Base-by-base conservation (phyloP, 1,140 invertebrate genomes). In the Rhagoletis pomonella region DNA sequence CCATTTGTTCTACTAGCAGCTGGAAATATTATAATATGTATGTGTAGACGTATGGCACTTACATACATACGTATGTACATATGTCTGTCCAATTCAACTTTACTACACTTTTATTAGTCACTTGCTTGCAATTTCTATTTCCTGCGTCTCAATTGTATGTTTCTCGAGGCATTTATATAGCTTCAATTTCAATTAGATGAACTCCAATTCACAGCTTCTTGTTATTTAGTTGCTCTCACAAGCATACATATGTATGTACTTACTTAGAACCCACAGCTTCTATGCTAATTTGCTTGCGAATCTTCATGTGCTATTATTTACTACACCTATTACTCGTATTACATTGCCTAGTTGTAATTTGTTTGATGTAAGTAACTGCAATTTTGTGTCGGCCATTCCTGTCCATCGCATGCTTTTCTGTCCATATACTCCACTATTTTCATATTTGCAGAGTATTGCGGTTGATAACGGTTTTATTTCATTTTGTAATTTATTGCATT, bases 401-500 rank as follows among this genome's bases (percentile, higher is more conserved):
- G 14, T 50, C 12, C 17, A 17, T 62, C 73, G 1, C 73, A 12
- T 29, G 2, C 44, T 81, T 55, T 55, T 5, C 73, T 81, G 6
- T 29, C n/a, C 29, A 29, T 29, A 29, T 29, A 29, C 29, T 29
- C 29, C 29, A 29, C 29, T 29, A 29, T 29, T 29, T 29, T 29
- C 29, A 29, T 81, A 50, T 42, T n/a, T 55, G 47, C 73, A 50
- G n/a, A 14, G 7, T 7, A 17, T 58, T 55, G n/a, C 9, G 73
- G n/a, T 10, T 81, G 47, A 17, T 29, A 55, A 47, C 47, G 17
- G 4, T 81, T 81, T 58, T 81, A 73, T 44, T 73, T 47, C 12
- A 14, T 73, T 73, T 44, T 44, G 47, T 77, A 77, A 77, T 77
- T 77, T 77, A 50, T 77, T 55, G 12, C 73, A 77, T 47, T 77